Evolutionary conservation across 2,797 vertebrate genomes (phyloP).

Genomic region (Alcedo atthis): DNA sequence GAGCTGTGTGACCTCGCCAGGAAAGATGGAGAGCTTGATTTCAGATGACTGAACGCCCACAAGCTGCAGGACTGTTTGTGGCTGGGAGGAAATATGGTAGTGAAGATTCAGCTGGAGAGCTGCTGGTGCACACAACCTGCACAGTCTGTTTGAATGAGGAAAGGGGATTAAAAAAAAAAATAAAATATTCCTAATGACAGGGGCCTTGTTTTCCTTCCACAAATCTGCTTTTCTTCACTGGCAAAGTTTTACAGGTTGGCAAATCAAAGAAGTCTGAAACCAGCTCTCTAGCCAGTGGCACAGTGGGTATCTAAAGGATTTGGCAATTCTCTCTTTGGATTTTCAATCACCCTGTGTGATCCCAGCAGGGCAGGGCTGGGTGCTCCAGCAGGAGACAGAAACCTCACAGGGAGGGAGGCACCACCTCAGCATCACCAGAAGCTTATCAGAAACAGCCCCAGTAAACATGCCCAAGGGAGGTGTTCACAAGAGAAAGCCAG

Average conservation of each 20-base stretch:
- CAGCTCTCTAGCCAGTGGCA: not conserved
- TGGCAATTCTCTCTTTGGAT: not conserved
- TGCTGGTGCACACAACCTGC: not conserved
- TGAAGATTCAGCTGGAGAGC: not conserved
- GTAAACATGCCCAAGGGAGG: not conserved
- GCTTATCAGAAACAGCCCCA: not conserved
- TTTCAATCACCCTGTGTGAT: not conserved
- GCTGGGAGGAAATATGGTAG: not conserved
- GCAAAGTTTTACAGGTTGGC: not conserved
- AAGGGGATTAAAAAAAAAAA: not conserved
- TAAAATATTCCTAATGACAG: not conserved
- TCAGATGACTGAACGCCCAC: constrained; percentile 13
- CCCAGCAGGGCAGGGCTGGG: not conserved
- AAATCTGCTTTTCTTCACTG: not conserved
- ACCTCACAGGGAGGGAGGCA: not conserved
- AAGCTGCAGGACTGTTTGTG: not conserved
- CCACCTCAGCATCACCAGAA: not conserved
- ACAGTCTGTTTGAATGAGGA: not conserved
- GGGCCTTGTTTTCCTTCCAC: not conserved
- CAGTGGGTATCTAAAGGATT: not conserved
- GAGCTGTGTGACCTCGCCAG: not conserved
- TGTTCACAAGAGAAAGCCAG: not conserved
- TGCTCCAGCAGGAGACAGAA: not conserved
- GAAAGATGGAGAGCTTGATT: not conserved
- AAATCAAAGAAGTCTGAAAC: not conserved